These are phyloP conservation scores for Pristionchus japonicus DNA, from an alignment of 2,888 invertebrate species.

Conservation along the genomic window DNA sequence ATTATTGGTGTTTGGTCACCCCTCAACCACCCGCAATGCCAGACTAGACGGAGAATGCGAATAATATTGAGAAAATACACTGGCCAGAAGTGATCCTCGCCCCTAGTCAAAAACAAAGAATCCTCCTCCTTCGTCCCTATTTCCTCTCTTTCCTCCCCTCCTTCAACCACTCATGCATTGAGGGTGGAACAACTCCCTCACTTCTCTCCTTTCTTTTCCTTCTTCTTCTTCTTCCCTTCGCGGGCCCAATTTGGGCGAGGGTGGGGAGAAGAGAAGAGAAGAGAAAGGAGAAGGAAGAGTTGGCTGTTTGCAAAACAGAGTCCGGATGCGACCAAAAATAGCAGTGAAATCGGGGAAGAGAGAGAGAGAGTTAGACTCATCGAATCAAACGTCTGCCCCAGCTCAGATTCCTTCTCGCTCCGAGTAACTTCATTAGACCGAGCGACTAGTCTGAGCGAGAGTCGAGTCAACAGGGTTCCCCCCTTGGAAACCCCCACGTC, in stretches of 20 bases:
- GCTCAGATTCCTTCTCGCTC: too few species aligned
- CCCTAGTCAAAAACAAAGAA: background rate
- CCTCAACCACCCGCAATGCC: too few species aligned
- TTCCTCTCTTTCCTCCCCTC: background rate
- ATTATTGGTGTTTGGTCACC: too few species aligned
- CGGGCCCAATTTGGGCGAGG: conserved; percentile 23
- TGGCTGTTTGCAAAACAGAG: background rate
- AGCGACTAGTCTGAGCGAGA: background rate
- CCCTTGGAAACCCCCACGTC: background rate
- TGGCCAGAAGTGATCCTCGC: background rate
- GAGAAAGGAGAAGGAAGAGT: background rate
- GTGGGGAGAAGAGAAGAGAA: background rate
- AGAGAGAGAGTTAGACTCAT: background rate
- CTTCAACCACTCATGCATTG: background rate
- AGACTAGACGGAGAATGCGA: too few species aligned
- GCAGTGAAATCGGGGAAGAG: too few species aligned
- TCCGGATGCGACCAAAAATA: background rate
- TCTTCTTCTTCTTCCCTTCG: background rate
- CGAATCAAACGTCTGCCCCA: background rate
- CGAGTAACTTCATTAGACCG: background rate
- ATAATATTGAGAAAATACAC: too few species aligned
- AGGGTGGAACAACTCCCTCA: background rate
- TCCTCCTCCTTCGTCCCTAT: background rate
- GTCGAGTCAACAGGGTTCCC: background rate
- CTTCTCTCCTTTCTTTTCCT: background rate